Evolutionary conservation across 2,113 vertebrate genomes (phyloP).

Genomic region (Ictalurus punctatus): DNA sequence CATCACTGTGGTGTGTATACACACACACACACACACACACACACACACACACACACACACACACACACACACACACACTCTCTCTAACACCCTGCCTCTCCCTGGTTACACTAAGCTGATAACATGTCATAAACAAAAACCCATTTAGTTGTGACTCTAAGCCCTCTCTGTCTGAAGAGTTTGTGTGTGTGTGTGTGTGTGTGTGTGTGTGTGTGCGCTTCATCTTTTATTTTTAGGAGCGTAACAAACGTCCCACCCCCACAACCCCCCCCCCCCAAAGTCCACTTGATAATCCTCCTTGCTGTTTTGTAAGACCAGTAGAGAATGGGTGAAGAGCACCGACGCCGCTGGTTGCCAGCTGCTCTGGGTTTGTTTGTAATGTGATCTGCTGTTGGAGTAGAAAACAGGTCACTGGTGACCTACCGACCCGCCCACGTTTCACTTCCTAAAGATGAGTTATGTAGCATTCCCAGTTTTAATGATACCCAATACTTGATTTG

Average conservation of each 20-base stretch:
- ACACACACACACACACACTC: too few species aligned
- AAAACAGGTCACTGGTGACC: background rate
- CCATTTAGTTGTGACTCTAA: constrained; percentile 22
- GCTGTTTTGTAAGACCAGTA: background rate
- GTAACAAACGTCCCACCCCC: background rate
- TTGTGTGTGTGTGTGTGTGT: background rate
- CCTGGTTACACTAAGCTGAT: constrained; percentile 1
- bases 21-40: background rate
- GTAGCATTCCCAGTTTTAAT: background rate
- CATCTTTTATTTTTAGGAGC: constrained; percentile 5
- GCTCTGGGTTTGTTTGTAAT: background rate
- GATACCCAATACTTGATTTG: too few species aligned
- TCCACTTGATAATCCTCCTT: background rate
- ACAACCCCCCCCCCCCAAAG: background rate
- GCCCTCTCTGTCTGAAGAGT: background rate
- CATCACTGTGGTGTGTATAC: background rate
- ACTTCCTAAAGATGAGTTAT: too few species aligned
- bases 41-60: too few species aligned
- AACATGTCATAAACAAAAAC: constrained; percentile 10
- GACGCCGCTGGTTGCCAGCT: background rate
- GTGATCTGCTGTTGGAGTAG: too few species aligned
- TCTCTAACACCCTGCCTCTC: background rate
- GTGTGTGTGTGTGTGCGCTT: background rate
- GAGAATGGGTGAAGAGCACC: background rate
- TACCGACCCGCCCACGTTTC: background rate